A percentile compares a stretch with the other conserved stretches of the same genome.
phyloP scores from a whole-genome alignment of 2,888 invertebrate genomes.

The Diarsia dahlii region DNA sequence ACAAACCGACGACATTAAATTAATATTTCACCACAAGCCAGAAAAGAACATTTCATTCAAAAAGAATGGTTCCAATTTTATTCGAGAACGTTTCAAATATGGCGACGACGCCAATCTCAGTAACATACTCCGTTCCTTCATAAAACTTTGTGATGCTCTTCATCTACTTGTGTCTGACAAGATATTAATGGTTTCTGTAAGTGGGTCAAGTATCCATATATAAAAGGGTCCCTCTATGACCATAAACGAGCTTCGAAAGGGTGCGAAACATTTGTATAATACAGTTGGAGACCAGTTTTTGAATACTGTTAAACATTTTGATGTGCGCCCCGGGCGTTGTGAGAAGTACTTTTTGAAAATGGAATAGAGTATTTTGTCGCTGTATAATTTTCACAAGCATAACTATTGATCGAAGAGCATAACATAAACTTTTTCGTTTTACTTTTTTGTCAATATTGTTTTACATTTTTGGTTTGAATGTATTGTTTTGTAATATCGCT shows the following conservation, averaged over 20 bases:
- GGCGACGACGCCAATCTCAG: constrained; percentile 24
- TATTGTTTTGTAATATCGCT: too few relatives aligned
- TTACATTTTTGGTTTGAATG: too few relatives aligned
- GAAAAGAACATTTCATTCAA: neutral
- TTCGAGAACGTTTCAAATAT: constrained; percentile 8
- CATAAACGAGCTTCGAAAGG: constrained; percentile 28
- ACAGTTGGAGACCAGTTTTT: constrained; percentile 26
- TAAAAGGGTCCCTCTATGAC: constrained; percentile 36
- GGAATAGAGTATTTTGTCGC: constrained; percentile 1
- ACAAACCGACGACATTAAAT: neutral
- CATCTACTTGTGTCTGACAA: constrained; percentile 59
- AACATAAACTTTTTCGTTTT: neutral
- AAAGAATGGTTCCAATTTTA: constrained; percentile 8
- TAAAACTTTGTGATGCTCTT: constrained; percentile 40
- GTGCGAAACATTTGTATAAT: constrained; percentile 3
- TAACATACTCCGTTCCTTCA: constrained; percentile 9
- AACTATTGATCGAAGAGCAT: too few relatives aligned
- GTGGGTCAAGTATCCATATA: constrained; percentile 59
- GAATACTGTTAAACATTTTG: constrained; percentile 1
- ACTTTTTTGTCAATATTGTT: neutral
- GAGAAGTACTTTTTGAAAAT: constrained; percentile 18
- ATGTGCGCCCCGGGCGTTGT: neutral
- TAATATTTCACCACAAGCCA: neutral
- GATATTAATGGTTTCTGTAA: constrained; percentile 61
- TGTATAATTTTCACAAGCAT: neutral